These are phyloP conservation scores for Brachyhypopomus occidentalis DNA, from an alignment of 2,113 vertebrate species.

Conservation along the genomic window DNA sequence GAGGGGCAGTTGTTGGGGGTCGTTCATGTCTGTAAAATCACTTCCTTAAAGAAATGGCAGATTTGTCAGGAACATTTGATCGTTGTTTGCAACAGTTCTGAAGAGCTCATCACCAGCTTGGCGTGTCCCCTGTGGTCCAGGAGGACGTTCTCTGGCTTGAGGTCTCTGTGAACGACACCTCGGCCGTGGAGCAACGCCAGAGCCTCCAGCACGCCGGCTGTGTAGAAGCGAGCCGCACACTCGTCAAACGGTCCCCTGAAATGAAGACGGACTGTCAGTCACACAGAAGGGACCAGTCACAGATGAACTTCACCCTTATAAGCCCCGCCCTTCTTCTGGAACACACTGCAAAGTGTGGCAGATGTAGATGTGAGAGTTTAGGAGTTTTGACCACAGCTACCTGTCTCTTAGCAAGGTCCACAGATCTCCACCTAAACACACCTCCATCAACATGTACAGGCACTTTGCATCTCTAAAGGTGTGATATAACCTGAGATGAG, in stretches of 20 bases:
- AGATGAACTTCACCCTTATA: too few species aligned
- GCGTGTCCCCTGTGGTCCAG: constrained; percentile 75
- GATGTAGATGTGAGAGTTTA: background rate
- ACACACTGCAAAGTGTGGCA: too few species aligned
- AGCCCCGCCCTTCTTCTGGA: too few species aligned
- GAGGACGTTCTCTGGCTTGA: constrained; percentile 77
- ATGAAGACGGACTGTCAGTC: background rate
- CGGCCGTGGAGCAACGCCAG: constrained; percentile 70
- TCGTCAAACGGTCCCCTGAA: constrained; percentile 66
- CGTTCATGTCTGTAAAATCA: background rate
- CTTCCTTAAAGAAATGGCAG: too few species aligned
- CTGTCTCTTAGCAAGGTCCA: constrained; percentile 69
- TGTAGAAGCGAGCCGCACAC: constrained; percentile 69
- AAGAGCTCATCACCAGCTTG: constrained; percentile 71
- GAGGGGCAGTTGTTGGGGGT: background rate
- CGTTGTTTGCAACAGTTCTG: background rate
- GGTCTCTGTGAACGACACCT: constrained; percentile 72
- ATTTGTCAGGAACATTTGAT: background rate
- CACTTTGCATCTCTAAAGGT: constrained; percentile 67
- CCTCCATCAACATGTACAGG: constrained; percentile 75
- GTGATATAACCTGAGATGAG: constrained; percentile 64
- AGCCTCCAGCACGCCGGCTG: constrained; percentile 74
- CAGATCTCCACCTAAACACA: constrained; percentile 74
- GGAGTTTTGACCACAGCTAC: constrained; percentile 50
- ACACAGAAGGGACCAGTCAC: too few species aligned